phyloP scores from a whole-genome alignment of 2,797 vertebrate genomes.

The Poeciliopsis turneri region DNA sequence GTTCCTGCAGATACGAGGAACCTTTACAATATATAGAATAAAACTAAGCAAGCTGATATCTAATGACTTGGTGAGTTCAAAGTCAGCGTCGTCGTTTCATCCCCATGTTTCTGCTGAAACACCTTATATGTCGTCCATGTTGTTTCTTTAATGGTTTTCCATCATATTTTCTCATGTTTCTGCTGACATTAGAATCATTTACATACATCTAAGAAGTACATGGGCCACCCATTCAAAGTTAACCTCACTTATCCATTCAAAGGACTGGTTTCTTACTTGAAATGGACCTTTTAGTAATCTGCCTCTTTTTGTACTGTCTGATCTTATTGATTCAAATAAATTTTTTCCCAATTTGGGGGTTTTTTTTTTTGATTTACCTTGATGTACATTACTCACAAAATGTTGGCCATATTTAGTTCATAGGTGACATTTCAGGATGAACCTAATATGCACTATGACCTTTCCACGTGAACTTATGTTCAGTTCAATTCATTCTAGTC shows the following conservation, averaged over 20 bases:
- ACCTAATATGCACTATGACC: not conserved
- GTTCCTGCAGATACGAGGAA: not conserved
- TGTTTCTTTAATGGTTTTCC: slow-evolving; percentile 6
- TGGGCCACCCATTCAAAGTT: slow-evolving; percentile 23
- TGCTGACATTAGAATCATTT: slow-evolving; percentile 15
- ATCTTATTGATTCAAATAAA: slow-evolving; percentile 70
- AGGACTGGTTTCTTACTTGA: slow-evolving; percentile 73
- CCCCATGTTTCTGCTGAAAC: slow-evolving; percentile 5
- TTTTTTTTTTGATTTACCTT: not conserved
- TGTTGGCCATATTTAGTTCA: not conserved
- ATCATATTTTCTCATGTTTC: not conserved
- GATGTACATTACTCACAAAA: not conserved
- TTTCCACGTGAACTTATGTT: not conserved
- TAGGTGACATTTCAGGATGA: not conserved
- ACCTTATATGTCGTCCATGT: not conserved
- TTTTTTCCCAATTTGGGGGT: slow-evolving; percentile 50
- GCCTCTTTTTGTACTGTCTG: slow-evolving; percentile 67
- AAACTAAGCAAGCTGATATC: not conserved
- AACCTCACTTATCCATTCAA: slow-evolving; percentile 49
- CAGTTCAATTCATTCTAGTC: too few species aligned
- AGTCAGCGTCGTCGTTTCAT: slow-evolving; percentile 6
- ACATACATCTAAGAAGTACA: slow-evolving; percentile 22
- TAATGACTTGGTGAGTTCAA: not conserved
- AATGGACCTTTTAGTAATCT: slow-evolving; percentile 60
- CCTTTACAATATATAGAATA: not conserved